Evolutionary conservation across 2,113 vertebrate genomes (phyloP), one percentile per base, ranked within the genome.

Genomic region (Ceyx melanurus): DNA sequence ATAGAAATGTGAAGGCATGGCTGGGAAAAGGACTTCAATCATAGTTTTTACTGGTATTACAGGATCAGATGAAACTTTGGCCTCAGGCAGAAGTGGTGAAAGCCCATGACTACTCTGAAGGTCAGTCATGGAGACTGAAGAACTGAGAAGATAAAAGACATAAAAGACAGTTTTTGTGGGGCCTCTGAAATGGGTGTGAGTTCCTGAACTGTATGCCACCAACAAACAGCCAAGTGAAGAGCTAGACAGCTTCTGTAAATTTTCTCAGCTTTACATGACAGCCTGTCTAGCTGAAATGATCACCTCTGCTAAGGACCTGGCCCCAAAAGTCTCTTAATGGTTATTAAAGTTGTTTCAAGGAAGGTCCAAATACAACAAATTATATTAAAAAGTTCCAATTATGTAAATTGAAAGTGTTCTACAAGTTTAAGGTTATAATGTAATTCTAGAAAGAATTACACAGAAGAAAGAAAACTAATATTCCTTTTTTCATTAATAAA

Each of bases 91-190:
- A 75, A 18, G 12, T 56, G 29, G 17, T 80, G 35, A 48, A 76
- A 74, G 19, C 11, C 43, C 45, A 68, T 0, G 0, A 18, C 25
- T 79, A 19, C 19, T 26, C 45, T 60, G 13, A 18, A 50, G 22
- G 12, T 11, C 1, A 2, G 31, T 50, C 29, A 48, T 0, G 0
- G 23, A 82, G n/a, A 3, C 18, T 54, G 42, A 65, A 79, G 35
- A 78, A 65, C 35, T 54, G 33, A 67, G 23, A 60, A 89, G 50
- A 62, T 29, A 11, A 31, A 42, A 66, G 56, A 15, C 31, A 70
- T 17, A 61, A 92, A 75, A 88, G 26, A 13, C 21, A 42, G 21
- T 37, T 71, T 60, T 58, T 77, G 70, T 37, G 48, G 18, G 18
- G 17, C 11, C 11, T 50, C n/a, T 70, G 19, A 6, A 71, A n/a